phyloP scores from a whole-genome alignment of 1,140 invertebrate genomes.

The Microplitis mediator region DNA sequence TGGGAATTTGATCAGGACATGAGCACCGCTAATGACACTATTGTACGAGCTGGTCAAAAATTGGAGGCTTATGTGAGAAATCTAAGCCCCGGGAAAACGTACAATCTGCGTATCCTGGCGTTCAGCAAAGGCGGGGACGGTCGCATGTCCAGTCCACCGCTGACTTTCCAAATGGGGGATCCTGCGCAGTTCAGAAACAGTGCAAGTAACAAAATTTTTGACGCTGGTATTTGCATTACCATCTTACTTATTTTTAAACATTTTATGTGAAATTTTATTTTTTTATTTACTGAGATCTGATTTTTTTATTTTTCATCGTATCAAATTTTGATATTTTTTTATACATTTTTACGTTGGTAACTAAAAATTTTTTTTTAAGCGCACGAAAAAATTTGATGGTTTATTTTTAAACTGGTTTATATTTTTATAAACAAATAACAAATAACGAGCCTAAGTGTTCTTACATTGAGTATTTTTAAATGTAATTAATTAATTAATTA shows the following conservation, averaged over 20 bases:
- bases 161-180: conserved; percentile 84
- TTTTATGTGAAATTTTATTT: conserved; percentile 1
- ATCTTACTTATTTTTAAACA: conserved; percentile 43
- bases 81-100: conserved; percentile 84
- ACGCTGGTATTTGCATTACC: conserved; percentile 39
- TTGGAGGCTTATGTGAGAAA: conserved; percentile 79
- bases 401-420: too few species aligned
- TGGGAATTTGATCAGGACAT: conserved; percentile 94
- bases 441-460: conserved; percentile 16
- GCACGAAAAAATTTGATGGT: too few species aligned
- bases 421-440: too few species aligned
- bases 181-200: conserved; percentile 46
- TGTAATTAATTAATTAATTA: too few species aligned
- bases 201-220: conserved; percentile 40
- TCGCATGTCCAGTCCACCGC: conserved; percentile 90
- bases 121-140: conserved; percentile 95
- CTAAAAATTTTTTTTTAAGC: too few species aligned
- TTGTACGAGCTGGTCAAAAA: conserved; percentile 75
- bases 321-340: too few species aligned
- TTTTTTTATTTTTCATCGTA: neutral
- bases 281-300: neutral
- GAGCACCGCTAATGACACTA: conserved; percentile 86
- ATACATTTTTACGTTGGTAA: too few species aligned
- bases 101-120: conserved; percentile 87
- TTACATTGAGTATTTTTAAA: neutral